Percentiles rank a stretch among this genome's conserved stretches.
Conservation (phyloP, 2,888 invertebrate species). For the Agonum fuliginosum region DNA sequence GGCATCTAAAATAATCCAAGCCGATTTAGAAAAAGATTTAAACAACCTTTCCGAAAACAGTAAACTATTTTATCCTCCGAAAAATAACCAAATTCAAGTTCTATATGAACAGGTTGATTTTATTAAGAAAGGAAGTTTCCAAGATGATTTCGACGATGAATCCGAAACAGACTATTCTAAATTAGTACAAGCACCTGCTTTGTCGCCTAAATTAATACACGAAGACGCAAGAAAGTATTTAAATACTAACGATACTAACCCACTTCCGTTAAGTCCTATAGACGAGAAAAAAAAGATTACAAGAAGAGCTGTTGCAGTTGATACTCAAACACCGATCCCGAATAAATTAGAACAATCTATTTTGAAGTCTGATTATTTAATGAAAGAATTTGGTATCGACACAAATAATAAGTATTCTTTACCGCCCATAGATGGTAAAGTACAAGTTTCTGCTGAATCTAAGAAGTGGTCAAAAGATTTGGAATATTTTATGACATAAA, state of each 20-base stretch:
- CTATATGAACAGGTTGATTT: slow-evolving; percentile 8
- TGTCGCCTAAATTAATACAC: neutral
- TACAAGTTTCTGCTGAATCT: slow-evolving; percentile 7
- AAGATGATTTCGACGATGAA: slow-evolving; percentile 37
- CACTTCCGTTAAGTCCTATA: neutral
- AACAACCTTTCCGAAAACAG: neutral
- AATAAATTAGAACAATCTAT: slow-evolving; percentile 25
- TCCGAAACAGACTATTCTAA: neutral
- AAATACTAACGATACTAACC: too few relatives aligned
- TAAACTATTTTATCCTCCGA: neutral
- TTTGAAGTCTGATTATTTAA: slow-evolving; percentile 55
- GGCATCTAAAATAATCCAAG: slow-evolving; percentile 37
- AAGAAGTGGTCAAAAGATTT: slow-evolving; percentile 41
- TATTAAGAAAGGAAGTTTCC: slow-evolving; percentile 5
- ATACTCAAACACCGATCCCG: neutral
- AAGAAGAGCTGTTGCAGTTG: slow-evolving; percentile 18
- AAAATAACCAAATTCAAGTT: slow-evolving; percentile 14
- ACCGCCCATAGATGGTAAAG: neutral
- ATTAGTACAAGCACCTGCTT: neutral
- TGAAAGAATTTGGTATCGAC: slow-evolving; percentile 41
- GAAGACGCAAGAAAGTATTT: neutral
- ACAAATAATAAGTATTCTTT: neutral
- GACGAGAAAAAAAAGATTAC: neutral
- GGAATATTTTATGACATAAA: slow-evolving; percentile 46
- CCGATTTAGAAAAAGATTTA: slow-evolving; percentile 24